These are phyloP conservation scores for Orius laevigatus DNA, from an alignment of 1,140 invertebrate species.

Conservation along the genomic window DNA sequence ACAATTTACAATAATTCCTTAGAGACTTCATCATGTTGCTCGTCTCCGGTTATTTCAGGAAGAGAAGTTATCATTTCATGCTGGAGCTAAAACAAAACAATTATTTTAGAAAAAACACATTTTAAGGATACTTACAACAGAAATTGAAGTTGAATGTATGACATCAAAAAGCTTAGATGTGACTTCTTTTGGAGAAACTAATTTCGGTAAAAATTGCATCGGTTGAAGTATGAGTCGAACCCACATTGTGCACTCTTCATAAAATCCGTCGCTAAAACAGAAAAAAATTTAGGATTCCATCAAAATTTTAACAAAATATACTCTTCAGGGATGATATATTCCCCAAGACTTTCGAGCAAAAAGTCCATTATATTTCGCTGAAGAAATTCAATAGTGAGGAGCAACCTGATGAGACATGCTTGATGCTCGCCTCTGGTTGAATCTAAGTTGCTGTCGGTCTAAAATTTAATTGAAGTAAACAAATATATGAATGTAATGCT, in stretches of 20 bases:
- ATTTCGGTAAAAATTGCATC: conserved; percentile 4
- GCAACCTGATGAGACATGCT: conserved; percentile 5
- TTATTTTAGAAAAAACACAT: too few species aligned
- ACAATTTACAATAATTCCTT: conserved; percentile 10
- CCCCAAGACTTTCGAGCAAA: conserved; percentile 2
- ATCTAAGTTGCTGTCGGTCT: conserved; percentile 3
- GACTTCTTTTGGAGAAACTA: not conserved
- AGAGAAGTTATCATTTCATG: conserved; percentile 11
- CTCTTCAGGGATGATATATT: conserved; percentile 5
- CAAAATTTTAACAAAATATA: not conserved
- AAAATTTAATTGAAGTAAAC: too few species aligned
- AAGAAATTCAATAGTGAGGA: conserved; percentile 5
- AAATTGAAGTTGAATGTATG: conserved; percentile 4
- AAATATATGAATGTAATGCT: not conserved
- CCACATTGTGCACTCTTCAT: conserved; percentile 3
- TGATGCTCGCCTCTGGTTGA: not conserved
- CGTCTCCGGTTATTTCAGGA: conserved; percentile 10
- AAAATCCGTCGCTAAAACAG: not conserved
- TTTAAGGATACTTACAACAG: not conserved
- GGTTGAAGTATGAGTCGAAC: conserved; percentile 7
- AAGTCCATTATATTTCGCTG: conserved; percentile 6
- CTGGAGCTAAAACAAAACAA: conserved; percentile 6
- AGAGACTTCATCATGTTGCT: conserved; percentile 6
- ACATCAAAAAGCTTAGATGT: conserved; percentile 6
- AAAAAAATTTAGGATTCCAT: too few species aligned